Percentiles rank a stretch among this genome's conserved stretches.
phyloP scores from a whole-genome alignment of 2,888 invertebrate species.

The Oeneis ivallda region DNA sequence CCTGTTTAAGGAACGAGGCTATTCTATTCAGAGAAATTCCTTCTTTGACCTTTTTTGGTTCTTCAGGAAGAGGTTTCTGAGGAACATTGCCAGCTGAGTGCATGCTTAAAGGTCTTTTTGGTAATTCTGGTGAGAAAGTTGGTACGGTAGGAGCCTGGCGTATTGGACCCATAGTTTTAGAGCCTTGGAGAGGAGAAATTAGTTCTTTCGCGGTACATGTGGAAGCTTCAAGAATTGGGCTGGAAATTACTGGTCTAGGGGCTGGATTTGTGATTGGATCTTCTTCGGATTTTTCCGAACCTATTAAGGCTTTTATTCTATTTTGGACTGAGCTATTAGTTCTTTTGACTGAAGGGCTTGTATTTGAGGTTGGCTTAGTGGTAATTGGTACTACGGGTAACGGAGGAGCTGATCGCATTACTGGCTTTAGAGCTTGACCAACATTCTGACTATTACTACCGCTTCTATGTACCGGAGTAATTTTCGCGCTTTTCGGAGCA shows the following conservation, averaged over 20 bases:
- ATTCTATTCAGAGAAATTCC: slow-evolving; percentile 86
- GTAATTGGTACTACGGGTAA: slow-evolving; percentile 80
- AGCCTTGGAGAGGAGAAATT: slow-evolving; percentile 83
- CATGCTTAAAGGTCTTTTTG: slow-evolving; percentile 78
- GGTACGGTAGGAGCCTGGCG: slow-evolving; percentile 83
- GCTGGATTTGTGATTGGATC: slow-evolving; percentile 80
- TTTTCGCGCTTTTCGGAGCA: slow-evolving; percentile 77
- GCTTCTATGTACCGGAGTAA: slow-evolving; percentile 73
- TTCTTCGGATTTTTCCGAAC: slow-evolving; percentile 69
- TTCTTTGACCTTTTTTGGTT: slow-evolving; percentile 81
- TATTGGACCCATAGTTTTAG: slow-evolving; percentile 82
- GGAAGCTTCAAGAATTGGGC: slow-evolving; percentile 90
- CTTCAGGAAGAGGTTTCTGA: slow-evolving; percentile 73
- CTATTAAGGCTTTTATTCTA: slow-evolving; percentile 72
- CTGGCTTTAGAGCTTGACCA: slow-evolving; percentile 69
- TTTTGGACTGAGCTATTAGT: slow-evolving; percentile 69
- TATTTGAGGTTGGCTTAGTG: slow-evolving; percentile 59
- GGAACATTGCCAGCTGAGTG: slow-evolving; percentile 61
- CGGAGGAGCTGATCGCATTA: slow-evolving; percentile 83
- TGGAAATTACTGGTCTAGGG: slow-evolving; percentile 89
- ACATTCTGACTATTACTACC: slow-evolving; percentile 67
- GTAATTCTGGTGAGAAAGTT: slow-evolving; percentile 58
- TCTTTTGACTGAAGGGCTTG: slow-evolving; percentile 68
- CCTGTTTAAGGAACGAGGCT: slow-evolving; percentile 87
- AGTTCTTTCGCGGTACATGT: slow-evolving; percentile 90